phyloP scores from a whole-genome alignment of 2,113 vertebrate species.

The Epinephelus lanceolatus region DNA sequence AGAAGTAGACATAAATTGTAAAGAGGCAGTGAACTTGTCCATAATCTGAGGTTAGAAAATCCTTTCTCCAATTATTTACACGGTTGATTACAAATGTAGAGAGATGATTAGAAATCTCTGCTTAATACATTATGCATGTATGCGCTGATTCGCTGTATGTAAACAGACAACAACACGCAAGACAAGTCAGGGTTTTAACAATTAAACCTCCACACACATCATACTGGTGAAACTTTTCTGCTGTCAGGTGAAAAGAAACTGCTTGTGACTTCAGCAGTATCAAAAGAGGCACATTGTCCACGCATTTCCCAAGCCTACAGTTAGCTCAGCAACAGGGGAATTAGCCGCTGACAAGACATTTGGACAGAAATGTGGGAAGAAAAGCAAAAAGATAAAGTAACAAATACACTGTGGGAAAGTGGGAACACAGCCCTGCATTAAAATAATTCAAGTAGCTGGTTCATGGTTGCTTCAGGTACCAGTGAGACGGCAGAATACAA shows the following conservation, averaged over 20 bases:
- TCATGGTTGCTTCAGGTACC: neutral
- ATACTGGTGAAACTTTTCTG: neutral
- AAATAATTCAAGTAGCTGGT: neutral
- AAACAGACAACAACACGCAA: conserved; percentile 10
- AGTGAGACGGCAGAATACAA: neutral
- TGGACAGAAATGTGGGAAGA: neutral
- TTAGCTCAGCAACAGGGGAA: neutral
- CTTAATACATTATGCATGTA: conserved; percentile 3
- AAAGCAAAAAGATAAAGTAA: neutral
- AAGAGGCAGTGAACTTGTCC: neutral
- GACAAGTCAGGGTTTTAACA: neutral
- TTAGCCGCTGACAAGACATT: neutral
- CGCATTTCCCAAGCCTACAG: neutral
- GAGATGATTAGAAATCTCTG: neutral
- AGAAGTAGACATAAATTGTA: conserved; percentile 2
- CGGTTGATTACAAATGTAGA: conserved; percentile 20
- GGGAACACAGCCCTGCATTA: neutral
- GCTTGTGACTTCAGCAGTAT: neutral
- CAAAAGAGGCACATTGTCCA: neutral
- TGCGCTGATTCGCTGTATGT: neutral
- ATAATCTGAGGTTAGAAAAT: conserved; percentile 8
- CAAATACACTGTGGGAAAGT: neutral
- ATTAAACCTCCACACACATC: neutral
- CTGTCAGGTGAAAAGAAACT: neutral
- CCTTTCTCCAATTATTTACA: conserved; percentile 26